Percentiles rank a stretch among this genome's conserved stretches.
phyloP scores from a whole-genome alignment of 2,888 invertebrate genomes.

The Tinea pellionella region DNA sequence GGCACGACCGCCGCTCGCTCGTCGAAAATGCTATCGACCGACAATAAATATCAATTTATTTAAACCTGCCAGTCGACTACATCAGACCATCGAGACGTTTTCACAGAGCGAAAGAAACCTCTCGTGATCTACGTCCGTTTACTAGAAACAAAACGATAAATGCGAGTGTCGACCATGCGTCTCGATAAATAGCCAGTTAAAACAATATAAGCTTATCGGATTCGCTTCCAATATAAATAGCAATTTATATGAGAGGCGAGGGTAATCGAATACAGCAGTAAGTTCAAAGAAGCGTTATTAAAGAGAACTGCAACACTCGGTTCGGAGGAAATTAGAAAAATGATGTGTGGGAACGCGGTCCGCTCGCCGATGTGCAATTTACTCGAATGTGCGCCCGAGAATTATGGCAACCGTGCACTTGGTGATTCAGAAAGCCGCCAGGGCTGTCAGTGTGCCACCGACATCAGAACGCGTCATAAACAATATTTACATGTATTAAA shows the following conservation, averaged over 20 bases:
- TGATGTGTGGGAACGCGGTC: constrained; percentile 54
- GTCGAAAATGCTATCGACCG: constrained; percentile 28
- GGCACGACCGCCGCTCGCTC: constrained; percentile 25
- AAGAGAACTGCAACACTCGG: constrained; percentile 33
- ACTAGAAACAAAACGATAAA: neutral
- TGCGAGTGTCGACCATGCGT: neutral
- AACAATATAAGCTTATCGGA: constrained; percentile 10
- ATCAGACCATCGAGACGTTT: neutral
- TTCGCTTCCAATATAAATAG: constrained; percentile 7
- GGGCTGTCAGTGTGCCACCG: constrained; percentile 29
- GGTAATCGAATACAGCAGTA: constrained; percentile 21
- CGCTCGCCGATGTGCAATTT: constrained; percentile 43
- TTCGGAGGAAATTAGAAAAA: constrained; percentile 52
- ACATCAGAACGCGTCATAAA: neutral
- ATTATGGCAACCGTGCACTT: constrained; percentile 53
- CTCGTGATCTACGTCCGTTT: constrained; percentile 14
- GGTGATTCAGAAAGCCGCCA: constrained; percentile 25
- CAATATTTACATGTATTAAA: neutral
- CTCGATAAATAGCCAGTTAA: neutral
- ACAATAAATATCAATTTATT: constrained; percentile 35
- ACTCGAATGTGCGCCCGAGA: constrained; percentile 49
- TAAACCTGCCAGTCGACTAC: constrained; percentile 21
- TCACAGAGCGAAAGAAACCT: constrained; percentile 20
- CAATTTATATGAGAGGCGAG: constrained; percentile 14
- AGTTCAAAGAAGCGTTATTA: constrained; percentile 35